Base-by-base conservation (phyloP, 2,888 invertebrate species). In the Callyntrura sp. region DNA sequence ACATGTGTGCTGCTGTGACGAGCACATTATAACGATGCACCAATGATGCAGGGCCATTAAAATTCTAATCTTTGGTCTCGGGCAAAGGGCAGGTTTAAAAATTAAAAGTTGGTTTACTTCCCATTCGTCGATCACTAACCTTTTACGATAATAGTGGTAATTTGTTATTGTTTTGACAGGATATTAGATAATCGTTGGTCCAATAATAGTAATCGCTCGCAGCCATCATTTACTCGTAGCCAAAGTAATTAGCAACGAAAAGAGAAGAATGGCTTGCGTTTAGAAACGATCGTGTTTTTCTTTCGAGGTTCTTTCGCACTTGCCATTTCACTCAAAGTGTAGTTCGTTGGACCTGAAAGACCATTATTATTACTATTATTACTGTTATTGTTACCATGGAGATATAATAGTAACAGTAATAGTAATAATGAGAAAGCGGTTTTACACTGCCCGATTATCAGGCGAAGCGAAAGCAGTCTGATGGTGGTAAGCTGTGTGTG, bases 241-340 rank as follows among this genome's bases (percentile, higher is more conserved):
- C 2, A 6, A 35, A 35, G 35, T 6, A 5, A 11, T 20, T 25
- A 20, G 62, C 25, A 62, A n/a, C n/a, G n/a, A n/a, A n/a, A n/a
- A n/a, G n/a, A n/a, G n/a, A n/a, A 25, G 20, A 60, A 60, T 60
- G 20, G 25, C 62, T 62, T 35, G 25, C 62, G 9, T 6, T 35
- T 35, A 35, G 2, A 35, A 6, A 35, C 35, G 25, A n/a, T 23
- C 23, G 45, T 14, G 28, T 68, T 68, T 65, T 14, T n/a, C n/a
- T n/a, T n/a, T 35, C 35, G 35, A 35, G 35, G 25, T 45, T 70
- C 20, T 57, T 57, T 20, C 79, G 57, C 79, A 57, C 79, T 79
- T 57, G 35, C 35, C 35, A 57, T 43, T 79, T 79, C 35, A 79
- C 60, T 60, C 55, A 73, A 3, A 76, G 48, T 25, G 23, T 14